A percentile compares a stretch with the other conserved stretches of the same genome.
These are phyloP conservation scores for Hippocampus zosterae DNA, from an alignment of 2,113 vertebrate genomes.

Conservation along the genomic window DNA sequence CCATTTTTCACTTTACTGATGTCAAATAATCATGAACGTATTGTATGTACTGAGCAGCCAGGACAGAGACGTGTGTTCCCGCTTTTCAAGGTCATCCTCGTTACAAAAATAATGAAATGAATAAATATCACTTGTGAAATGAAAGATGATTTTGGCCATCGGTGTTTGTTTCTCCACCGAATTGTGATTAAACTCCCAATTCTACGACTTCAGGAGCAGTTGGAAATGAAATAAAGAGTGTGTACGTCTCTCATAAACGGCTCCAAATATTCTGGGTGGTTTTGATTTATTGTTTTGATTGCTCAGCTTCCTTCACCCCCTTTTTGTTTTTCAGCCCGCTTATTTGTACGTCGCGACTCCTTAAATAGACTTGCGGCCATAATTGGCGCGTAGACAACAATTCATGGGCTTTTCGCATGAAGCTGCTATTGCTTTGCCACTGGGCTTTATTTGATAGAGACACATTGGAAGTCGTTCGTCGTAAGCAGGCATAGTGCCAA, in stretches of 20 bases:
- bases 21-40: too few relatives aligned
- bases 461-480: constrained; percentile 52
- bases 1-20: too few relatives aligned
- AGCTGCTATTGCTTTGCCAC: constrained; percentile 45
- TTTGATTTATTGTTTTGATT: constrained; percentile 29
- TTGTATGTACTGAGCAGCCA: background rate
- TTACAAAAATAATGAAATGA: too few relatives aligned
- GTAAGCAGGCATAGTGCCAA: constrained; percentile 52
- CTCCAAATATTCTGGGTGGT: constrained; percentile 23
- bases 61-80: background rate
- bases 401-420: constrained; percentile 36
- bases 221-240: background rate
- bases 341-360: background rate
- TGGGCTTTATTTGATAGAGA: constrained; percentile 64
- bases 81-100: too few relatives aligned
- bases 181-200: background rate
- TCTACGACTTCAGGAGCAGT: background rate
- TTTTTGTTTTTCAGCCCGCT: constrained; percentile 12
- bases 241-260: background rate
- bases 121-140: background rate
- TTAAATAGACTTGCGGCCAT: constrained; percentile 15
- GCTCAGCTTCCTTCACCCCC: constrained; percentile 20
- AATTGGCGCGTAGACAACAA: constrained; percentile 26
- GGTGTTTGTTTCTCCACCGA: background rate
- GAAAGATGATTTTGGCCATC: background rate